These are phyloP conservation scores for Orius insidiosus DNA, from an alignment of 1,140 invertebrate species.

Conservation along the genomic window DNA sequence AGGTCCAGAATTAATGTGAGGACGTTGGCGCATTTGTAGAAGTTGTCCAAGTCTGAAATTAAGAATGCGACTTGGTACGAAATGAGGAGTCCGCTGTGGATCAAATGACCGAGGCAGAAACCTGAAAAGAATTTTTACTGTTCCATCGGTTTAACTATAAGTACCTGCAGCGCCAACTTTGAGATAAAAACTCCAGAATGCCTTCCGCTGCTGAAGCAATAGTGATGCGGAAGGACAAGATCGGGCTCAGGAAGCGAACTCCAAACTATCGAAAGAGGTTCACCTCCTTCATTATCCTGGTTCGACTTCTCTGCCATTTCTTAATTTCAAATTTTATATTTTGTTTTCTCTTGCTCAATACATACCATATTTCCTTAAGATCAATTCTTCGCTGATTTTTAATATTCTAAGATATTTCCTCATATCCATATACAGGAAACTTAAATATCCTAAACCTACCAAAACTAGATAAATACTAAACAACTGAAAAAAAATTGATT, in stretches of 20 bases:
- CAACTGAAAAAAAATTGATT: constrained; percentile 26
- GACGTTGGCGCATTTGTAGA: constrained; percentile 30
- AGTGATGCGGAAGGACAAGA: constrained; percentile 28
- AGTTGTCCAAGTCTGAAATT: constrained; percentile 26
- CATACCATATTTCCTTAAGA: constrained; percentile 10
- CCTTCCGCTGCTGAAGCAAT: constrained; percentile 40
- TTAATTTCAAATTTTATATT: no score
- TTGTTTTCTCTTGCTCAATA: neutral
- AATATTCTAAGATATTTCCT: constrained; percentile 33
- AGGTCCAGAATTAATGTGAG: constrained; percentile 36
- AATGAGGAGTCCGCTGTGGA: constrained; percentile 44
- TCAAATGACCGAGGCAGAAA: constrained; percentile 53
- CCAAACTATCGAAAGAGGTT: constrained; percentile 13
- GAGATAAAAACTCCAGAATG: constrained; percentile 55
- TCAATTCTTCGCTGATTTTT: constrained; percentile 16
- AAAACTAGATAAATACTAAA: constrained; percentile 39
- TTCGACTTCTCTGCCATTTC: no score
- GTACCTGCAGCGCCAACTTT: constrained; percentile 36
- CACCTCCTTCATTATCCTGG: neutral
- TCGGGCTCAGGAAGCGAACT: constrained; percentile 12
- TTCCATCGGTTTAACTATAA: neutral
- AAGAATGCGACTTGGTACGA: constrained; percentile 42
- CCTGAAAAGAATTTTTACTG: constrained; percentile 29
- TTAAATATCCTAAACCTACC: constrained; percentile 37
- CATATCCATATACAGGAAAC: constrained; percentile 42